Evolutionary conservation across 2,113 vertebrate genomes (phyloP).

Genomic region (Leptodactylus fuscus): DNA sequence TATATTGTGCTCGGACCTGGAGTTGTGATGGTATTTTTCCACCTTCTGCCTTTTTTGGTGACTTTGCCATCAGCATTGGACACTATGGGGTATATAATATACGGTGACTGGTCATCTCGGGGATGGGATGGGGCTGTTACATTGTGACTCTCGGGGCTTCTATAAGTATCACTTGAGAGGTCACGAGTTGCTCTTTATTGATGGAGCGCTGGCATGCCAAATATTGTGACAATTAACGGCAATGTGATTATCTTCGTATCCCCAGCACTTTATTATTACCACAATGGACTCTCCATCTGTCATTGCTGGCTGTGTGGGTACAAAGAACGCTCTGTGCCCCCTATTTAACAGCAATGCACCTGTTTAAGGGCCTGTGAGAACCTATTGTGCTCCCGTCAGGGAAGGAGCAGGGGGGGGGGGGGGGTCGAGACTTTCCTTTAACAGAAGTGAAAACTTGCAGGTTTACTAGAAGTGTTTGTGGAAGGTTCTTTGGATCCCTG

Average conservation of each 20-base stretch:
- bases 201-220: neutral
- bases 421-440: constrained; percentile 19
- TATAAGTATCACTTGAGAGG: constrained; percentile 1
- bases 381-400: constrained; percentile 30
- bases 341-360: constrained; percentile 37
- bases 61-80: too few relatives aligned
- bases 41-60: neutral
- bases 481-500: constrained; percentile 3
- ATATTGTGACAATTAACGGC: constrained; percentile 21
- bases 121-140: neutral
- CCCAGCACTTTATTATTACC: neutral
- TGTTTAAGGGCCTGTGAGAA: constrained; percentile 46
- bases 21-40: neutral
- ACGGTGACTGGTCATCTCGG: neutral
- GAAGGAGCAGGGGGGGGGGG: neutral
- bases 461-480: constrained; percentile 30
- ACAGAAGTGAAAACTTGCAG: constrained; percentile 22
- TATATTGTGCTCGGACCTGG: neutral
- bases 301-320: constrained; percentile 4
- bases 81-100: too few relatives aligned
- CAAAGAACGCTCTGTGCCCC: constrained; percentile 36
- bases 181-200: neutral
- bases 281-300: constrained; percentile 38
- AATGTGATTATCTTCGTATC: constrained; percentile 19
- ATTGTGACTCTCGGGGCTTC: neutral